phyloP scores from a whole-genome alignment of 92 coral and sea anemone genomes.

The Palythoa heliodiscus region DNA sequence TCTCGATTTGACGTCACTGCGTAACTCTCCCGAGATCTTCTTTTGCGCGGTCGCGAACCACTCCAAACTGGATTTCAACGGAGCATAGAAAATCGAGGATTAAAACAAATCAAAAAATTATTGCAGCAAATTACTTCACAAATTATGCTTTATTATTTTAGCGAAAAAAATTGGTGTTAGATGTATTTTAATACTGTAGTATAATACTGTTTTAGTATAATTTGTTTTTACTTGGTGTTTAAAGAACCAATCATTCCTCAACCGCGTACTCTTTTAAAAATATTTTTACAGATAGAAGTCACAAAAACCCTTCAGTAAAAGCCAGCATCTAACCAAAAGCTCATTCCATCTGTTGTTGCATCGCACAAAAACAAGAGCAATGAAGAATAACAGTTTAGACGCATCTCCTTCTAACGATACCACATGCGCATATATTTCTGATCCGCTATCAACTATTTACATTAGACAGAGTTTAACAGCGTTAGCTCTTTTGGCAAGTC shows the following conservation, averaged over 20 bases:
- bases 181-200: too few relatives aligned
- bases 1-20: too few relatives aligned
- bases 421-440: not conserved
- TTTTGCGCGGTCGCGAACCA: too few relatives aligned
- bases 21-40: too few relatives aligned
- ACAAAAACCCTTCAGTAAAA: not conserved
- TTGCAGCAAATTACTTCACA: too few relatives aligned
- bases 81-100: too few relatives aligned
- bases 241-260: not conserved
- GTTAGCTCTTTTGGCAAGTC: not conserved
- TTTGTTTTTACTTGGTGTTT: too few relatives aligned
- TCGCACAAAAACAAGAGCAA: not conserved
- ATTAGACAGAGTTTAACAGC: not conserved
- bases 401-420: not conserved
- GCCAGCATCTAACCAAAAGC: not conserved
- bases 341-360: not conserved
- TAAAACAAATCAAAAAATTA: too few relatives aligned
- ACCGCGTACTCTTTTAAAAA: not conserved
- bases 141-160: too few relatives aligned
- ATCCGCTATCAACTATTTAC: not conserved
- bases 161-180: too few relatives aligned
- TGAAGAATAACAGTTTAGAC: not conserved
- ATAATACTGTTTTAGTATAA: too few relatives aligned
- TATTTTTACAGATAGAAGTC: not conserved
- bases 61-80: too few relatives aligned